phyloP scores from a whole-genome alignment of 2,797 vertebrate species.

The Uromys caudimaculatus region DNA sequence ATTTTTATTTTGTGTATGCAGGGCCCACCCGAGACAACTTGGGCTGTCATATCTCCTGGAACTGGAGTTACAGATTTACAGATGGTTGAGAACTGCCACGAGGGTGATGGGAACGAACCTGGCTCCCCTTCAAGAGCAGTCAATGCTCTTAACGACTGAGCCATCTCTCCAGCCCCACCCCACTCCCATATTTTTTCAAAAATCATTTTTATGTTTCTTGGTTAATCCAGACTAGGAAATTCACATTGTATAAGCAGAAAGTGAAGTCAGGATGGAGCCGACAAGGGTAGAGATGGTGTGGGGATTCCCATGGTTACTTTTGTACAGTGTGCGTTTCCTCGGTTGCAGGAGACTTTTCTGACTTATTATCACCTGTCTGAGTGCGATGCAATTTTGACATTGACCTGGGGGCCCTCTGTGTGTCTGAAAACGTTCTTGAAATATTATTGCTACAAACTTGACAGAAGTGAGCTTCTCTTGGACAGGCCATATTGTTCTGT shows the following conservation, averaged over 20 bases:
- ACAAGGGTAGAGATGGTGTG: background rate
- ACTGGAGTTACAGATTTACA: background rate
- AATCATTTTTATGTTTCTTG: background rate
- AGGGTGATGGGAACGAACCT: background rate
- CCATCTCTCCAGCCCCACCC: background rate
- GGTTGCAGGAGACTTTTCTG: background rate
- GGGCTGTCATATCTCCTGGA: background rate
- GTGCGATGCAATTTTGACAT: background rate
- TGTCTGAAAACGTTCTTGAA: conserved; percentile 48
- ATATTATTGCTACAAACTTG: background rate
- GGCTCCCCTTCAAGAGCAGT: background rate
- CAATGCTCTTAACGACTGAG: background rate
- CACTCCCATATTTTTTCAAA: background rate
- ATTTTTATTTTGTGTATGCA: background rate
- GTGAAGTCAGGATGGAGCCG: background rate
- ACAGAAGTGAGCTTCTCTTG: background rate
- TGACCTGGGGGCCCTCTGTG: background rate
- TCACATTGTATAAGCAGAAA: background rate
- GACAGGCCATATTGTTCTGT: background rate
- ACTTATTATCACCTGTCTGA: background rate
- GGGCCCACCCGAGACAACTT: background rate
- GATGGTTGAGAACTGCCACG: too few relatives aligned
- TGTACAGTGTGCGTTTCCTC: background rate
- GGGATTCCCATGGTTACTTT: background rate
- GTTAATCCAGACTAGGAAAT: background rate